Evolutionary conservation across 2,797 vertebrate genomes (phyloP), one percentile per base, ranked within the genome.

Genomic region (Liasis olivaceus): DNA sequence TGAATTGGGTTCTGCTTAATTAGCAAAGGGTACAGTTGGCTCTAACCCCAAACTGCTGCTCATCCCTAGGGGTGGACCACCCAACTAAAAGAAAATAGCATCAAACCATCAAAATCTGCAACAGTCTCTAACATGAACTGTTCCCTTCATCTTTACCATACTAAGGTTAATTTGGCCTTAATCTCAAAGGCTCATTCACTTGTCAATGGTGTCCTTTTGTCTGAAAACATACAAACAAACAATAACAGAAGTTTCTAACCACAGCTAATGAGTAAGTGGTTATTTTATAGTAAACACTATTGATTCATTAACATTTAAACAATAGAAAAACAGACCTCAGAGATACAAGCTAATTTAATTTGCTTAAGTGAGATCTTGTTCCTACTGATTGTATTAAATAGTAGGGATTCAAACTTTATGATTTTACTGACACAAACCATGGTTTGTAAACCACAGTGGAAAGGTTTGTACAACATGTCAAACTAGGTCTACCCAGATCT

Each of bases 41-140:
- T 90, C 26, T 92, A 89, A 89, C 63, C 54, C 64, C 77, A 92
- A 72, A 89, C 88, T 89, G 63, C 88, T 92, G 91, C 36, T 86
- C 42, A 15, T 36, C 81, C 17, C 88, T 42, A 86, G 63, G 63
- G 31, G 63, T 51, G 28, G 81, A 86, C 62, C 62, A 92, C 63
- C 81, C 81, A 90, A 87, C 54, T 22, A 36, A 92, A 36, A 64
- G 63, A 92, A 92, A 89, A 77, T 22, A 77, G 72, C 63, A 60
- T 31, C 7, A 86, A 85, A 15, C n/a, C 66, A 28, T 9, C 5
- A 15, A 89, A 22, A 17, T 36, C 42, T 63, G 20, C 28, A 77
- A 60, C 13, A 42, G 77, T 60, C 54, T 47, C 6, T 24, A 12
- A 6, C 62, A 59, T 56, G 62, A 92, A 28, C 36, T 92, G 81